A percentile compares a stretch with the other conserved stretches of the same genome.
These are phyloP conservation scores for Scomber colias DNA, from an alignment of 2,113 vertebrate species.

Conservation along the genomic window DNA sequence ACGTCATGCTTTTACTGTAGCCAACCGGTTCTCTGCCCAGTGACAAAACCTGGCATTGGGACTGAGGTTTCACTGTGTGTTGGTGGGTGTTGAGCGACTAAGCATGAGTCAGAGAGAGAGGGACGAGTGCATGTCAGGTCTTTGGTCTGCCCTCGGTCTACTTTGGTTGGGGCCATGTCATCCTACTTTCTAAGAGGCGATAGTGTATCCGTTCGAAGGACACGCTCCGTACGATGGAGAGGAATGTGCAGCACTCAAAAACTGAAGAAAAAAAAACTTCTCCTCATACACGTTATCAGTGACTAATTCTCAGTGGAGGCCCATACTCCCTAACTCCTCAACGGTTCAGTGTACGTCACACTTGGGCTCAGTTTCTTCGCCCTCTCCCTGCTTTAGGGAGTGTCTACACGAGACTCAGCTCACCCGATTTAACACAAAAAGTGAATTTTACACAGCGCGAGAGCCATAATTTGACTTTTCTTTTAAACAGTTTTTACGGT, in stretches of 20 bases:
- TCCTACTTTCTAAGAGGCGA: slow-evolving; percentile 56
- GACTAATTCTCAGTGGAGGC: slow-evolving; percentile 59
- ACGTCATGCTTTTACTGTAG: slow-evolving; percentile 83
- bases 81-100: slow-evolving; percentile 77
- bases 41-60: slow-evolving; percentile 83
- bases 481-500: slow-evolving; percentile 1
- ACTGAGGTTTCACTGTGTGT: slow-evolving; percentile 84
- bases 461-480: slow-evolving; percentile 13
- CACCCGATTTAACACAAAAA: slow-evolving; percentile 33
- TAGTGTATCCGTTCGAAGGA: slow-evolving; percentile 19
- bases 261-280: slow-evolving; percentile 5
- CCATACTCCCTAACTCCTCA: slow-evolving; percentile 37
- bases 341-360: slow-evolving; percentile 41
- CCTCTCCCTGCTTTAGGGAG: slow-evolving; percentile 18
- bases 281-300: slow-evolving; percentile 54
- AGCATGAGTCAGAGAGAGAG: slow-evolving; percentile 81
- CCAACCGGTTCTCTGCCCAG: slow-evolving; percentile 80
- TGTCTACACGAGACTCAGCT: slow-evolving; percentile 9
- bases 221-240: not conserved
- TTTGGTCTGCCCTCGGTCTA: slow-evolving; percentile 67
- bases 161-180: slow-evolving; percentile 61
- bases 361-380: slow-evolving; percentile 10
- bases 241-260: slow-evolving; percentile 41
- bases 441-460: slow-evolving; percentile 3
- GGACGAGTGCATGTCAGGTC: slow-evolving; percentile 81